Base-by-base conservation (phyloP, 2,113 vertebrate species). In the Microtus montanus region DNA sequence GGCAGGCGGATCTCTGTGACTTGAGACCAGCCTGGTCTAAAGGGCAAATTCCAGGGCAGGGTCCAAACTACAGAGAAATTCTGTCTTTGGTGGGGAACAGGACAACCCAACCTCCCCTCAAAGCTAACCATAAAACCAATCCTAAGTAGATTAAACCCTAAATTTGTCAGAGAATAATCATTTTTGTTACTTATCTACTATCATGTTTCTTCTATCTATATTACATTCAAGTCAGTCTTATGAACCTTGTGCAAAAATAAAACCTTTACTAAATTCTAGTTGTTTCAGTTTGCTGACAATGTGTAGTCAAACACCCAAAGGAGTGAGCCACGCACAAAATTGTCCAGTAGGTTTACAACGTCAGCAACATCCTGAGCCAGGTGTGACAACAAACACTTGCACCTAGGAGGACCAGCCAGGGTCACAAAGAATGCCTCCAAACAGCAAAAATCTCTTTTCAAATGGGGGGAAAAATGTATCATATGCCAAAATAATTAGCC, bases 231-330 rank as follows among this genome's bases (percentile, higher is more conserved):
- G 24, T 90, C 14, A 90, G 38, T 66, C 41, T 38, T 78, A 52
- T 15, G 2, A 90, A 47, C 54, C 26, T 82, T 38, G 30, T 66
- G 22, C 14, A 2, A 22, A 63, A 89, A 94, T 3, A 61, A 54
- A 87, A 90, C 89, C 82, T n/a, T 14, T 82, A 10, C n/a, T 58
- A n/a, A 88, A 86, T 68, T 84, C 12, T 91, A 74, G 71, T 79
- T 68, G 22, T 41, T 94, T 89, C 10, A 38, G 44, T 70, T 87
- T 64, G 30, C 12, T 24, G 28, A 82, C 19, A 9, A 26, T 58
- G 24, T 19, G 15, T 19, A 74, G 8, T 44, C n/a, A 47, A 13
- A 28, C 9, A 44, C 44, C 35, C 20, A 22, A 87, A 73, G 17
- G 85, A 38, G 68, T 38, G 75, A 44, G 58, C 12, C 47, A 63